These are phyloP conservation scores for Thripadectes ignobilis DNA, from an alignment of 2,797 vertebrate species.

Conservation along the genomic window DNA sequence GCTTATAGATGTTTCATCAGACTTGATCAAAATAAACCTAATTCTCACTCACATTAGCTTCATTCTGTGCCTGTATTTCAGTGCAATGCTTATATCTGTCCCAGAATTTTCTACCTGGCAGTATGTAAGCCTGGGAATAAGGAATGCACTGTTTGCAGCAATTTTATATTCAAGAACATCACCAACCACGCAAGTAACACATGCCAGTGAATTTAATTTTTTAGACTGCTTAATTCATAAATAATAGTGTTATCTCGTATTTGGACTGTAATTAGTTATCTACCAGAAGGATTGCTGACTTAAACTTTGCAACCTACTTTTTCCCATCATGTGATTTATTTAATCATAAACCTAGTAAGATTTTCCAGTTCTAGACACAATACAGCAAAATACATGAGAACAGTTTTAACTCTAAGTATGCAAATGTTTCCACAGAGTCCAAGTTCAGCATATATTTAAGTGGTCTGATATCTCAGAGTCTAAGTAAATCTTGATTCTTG, in stretches of 20 bases:
- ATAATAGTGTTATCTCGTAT: neutral
- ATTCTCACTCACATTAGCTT: neutral
- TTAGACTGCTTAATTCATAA: neutral
- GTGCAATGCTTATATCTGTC: neutral
- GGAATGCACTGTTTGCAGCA: neutral
- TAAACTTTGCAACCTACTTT: neutral
- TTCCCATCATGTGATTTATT: neutral
- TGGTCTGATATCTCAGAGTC: neutral
- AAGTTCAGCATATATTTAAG: conserved; percentile 39
- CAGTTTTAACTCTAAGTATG: conserved; percentile 1
- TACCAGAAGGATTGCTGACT: neutral
- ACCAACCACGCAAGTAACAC: neutral
- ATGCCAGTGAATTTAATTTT: neutral
- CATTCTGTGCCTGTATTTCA: neutral
- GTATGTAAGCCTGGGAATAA: neutral
- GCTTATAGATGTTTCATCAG: neutral
- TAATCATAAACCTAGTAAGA: neutral
- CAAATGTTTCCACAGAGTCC: conserved; percentile 43
- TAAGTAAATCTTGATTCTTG: conserved; percentile 39
- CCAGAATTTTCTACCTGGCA: neutral
- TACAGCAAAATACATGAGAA: neutral
- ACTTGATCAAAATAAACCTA: neutral
- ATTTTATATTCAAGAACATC: neutral
- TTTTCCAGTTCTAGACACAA: neutral
- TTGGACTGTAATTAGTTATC: neutral